Base-by-base conservation (phyloP, 2,888 invertebrate species). In the Idaea straminata region DNA sequence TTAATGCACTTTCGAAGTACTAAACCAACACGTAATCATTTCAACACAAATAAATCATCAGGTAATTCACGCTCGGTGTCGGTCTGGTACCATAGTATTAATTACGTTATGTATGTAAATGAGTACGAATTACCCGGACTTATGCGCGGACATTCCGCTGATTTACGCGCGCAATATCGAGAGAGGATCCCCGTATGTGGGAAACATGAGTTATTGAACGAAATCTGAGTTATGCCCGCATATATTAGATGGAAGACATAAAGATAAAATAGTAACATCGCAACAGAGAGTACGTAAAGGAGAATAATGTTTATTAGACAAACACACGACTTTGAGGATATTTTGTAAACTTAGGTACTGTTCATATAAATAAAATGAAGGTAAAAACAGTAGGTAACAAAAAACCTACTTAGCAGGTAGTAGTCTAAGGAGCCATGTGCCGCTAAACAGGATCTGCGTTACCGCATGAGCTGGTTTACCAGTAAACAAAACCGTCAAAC, bases 131-230 rank as follows among this genome's bases (percentile, higher is more conserved):
- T 47, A 47, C 47, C 47, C 47, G 13, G 47, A 47, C 47, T 47
- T 47, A 47, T 13, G 5, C 47, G 47, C 47, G 47, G 47, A 47
- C 47, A 47, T 47, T 47, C 47, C 47, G 47, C 47, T 47, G 47
- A 47, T 47, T 47, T 47, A 47, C 47, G 47, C 47, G 47, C 47
- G 47, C 47, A 47, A 47, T 47, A 47, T 47, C 47, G 47, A 47
- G 47, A 7, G 47, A 47, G 47, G 47, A 47, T 47, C 47, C 47
- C 47, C 47, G 47, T 47, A 47, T 47, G 47, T 47, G 47, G 10
- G 47, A 47, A 47, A 47, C 47, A 47, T 47, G 47, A 47, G 47
- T 47, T 47, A 47, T 47, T 47, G 47, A 47, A 47, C 47, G 47
- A 47, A 47, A 47, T 47, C 47, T 47, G 47, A 47, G 47, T 47